Conservation (phyloP, 2,113 vertebrate genomes). For the Piliocolobus tephrosceles region DNA sequence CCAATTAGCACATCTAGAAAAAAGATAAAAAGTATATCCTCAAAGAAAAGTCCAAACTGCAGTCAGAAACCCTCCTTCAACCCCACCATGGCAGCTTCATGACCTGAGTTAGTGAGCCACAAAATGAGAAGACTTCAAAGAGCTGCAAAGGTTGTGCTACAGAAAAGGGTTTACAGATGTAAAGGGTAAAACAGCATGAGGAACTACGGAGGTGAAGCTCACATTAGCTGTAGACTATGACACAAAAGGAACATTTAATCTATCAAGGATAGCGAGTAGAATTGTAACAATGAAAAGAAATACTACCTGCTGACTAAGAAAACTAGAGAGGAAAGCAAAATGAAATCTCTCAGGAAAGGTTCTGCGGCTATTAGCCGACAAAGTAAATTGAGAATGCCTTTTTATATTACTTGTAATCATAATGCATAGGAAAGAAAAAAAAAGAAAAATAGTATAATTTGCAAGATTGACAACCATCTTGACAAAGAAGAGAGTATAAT, state of each 20-base stretch:
- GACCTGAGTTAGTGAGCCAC: constrained; percentile 8
- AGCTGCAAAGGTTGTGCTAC: constrained; percentile 27
- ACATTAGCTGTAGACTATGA: background rate
- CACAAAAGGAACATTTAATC: constrained; percentile 21
- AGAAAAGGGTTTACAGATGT: constrained; percentile 24
- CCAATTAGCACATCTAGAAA: constrained; percentile 2
- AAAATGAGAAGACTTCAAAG: constrained; percentile 57
- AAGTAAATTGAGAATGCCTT: background rate
- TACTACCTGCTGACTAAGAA: constrained; percentile 1
- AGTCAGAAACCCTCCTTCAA: background rate
- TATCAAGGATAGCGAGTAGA: background rate
- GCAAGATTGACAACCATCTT: constrained; percentile 19
- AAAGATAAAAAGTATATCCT: constrained; percentile 13
- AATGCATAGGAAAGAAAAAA: background rate
- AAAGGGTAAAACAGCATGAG: constrained; percentile 40
- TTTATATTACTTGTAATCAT: background rate
- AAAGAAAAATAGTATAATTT: background rate
- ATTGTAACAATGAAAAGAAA: constrained; percentile 29
- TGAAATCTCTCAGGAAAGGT: background rate
- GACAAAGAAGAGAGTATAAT: background rate
- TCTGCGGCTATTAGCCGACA: background rate
- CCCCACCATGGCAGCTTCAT: background rate
- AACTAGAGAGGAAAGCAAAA: constrained; percentile 2
- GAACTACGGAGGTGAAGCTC: background rate
- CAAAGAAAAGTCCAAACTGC: constrained; percentile 4